Base-by-base conservation (phyloP, 1,140 invertebrate species). In the Ooceraea biroi region DNA sequence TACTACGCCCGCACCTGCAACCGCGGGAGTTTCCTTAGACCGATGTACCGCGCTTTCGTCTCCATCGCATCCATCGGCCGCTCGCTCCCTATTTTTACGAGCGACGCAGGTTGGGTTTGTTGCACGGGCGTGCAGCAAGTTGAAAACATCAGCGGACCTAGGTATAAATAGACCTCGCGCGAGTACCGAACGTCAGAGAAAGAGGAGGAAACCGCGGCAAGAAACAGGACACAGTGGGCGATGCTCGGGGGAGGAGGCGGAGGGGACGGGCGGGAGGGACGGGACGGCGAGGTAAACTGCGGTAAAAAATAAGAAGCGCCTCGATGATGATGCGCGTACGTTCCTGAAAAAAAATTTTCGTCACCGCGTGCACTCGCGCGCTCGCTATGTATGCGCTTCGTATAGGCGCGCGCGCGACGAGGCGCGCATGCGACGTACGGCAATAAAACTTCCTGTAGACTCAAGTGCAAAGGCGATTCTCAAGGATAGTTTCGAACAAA, bases 111-210 rank as follows among this genome's bases (percentile, higher is more conserved):
- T 76, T 77, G 3, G 41, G 82, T 85, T 90, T 90, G 84, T 83
- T 85, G 87, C 88, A 85, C 82, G 83, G 76, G 22, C 27, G 76
- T 73, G 87, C 72, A 85, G 90, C 88, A 85, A 86, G 68, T 90
- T 84, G 86, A 90, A 89, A 90, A 89, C 88, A 88, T 60, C 84
- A 82, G 36, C 46, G 80, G 80, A 86, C 88, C 76, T 89, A 89
- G 68, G 80, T 89, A 89, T 89, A 89, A 88, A 89, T 89, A 89
- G 88, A 89, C 86, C 71, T 55, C 80, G 84, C 69, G 84, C 69
- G 74, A 77, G 52, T 83, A 88, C 58, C 72, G 65, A 57, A 76
- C 52, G 65, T 46, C 36, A 52, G 36, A 55, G 55, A 61, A 36
- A 76, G 61, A 69, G 85, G 84, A 66, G 25, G 55, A 66, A 50